Evolutionary conservation across 2,113 vertebrate genomes (phyloP), one percentile per base, ranked within the genome.

Genomic region (Centropus bengalensis): DNA sequence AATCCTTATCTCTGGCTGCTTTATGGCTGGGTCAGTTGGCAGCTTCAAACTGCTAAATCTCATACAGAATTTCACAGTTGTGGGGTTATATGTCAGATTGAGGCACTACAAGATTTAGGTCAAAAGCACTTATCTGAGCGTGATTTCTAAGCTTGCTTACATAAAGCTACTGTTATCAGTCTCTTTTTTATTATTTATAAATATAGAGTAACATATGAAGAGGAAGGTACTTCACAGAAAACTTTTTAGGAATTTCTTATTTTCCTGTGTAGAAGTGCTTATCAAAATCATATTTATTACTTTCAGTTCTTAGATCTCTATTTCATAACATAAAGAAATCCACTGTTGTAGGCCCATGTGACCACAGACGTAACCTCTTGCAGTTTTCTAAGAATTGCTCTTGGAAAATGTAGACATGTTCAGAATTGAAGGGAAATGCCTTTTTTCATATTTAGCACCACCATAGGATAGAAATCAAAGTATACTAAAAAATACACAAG

Each of bases 91-190:
- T 98, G 97, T 98, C 96, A 97, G 97, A 98, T 96, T 59, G 95
- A 98, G 97, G 94, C 73, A 36, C 97, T 97, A 97, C 97, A 98
- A 98, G 98, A 98, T 98, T 98, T 97, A 98, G 98, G 98, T 98
- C 98, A 98, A 97, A 98, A 97, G 96, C 97, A 97, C 97, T 98
- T 98, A 98, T 98, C 97, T 97, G 97, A 98, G 96, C 68, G 81
- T 97, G 97, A 98, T 98, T 98, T 98, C 96, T 98, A 97, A 98
- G 98, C 97, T 98, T 98, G 97, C 98, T 98, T 98, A 97, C 97
- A 98, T 97, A 98, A 98, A 98, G 96, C 96, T 94, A 71, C 89
- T 97, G 96, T 97, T 98, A 98, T 98, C 98, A 95, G 94, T 96
- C 91, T 89, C 78, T 89, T 88, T 95, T 98, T 97, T 97, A 97